A percentile compares a stretch with the other conserved stretches of the same genome.
These are phyloP conservation scores for Psococerastis gibbosa DNA, from an alignment of 2,888 invertebrate genomes.

Conservation along the genomic window DNA sequence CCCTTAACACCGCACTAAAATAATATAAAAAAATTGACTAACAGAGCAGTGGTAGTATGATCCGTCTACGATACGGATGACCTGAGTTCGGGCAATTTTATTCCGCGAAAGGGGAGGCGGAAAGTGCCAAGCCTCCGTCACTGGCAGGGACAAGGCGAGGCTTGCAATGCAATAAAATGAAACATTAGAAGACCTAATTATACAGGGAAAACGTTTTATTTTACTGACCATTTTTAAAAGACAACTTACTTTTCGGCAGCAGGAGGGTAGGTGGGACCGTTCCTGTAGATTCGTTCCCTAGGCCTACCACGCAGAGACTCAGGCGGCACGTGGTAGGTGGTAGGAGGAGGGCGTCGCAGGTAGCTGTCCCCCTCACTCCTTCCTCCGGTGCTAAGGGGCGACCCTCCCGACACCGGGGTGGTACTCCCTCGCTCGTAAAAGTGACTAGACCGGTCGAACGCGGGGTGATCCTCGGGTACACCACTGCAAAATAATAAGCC, in stretches of 20 bases:
- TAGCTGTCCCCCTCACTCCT: constrained; percentile 19
- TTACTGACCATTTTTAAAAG: too few relatives aligned
- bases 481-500: not conserved
- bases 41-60: too few relatives aligned
- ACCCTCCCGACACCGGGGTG: constrained; percentile 18
- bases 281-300: constrained; percentile 28
- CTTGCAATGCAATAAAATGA: too few relatives aligned
- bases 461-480: constrained; percentile 31
- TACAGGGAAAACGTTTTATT: too few relatives aligned
- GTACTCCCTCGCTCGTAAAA: constrained; percentile 30
- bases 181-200: too few relatives aligned
- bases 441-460: constrained; percentile 31
- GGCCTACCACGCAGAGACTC: constrained; percentile 26
- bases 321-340: constrained; percentile 19
- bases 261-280: constrained; percentile 27
- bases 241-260: constrained; percentile 24
- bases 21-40: too few relatives aligned
- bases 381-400: constrained; percentile 11
- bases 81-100: too few relatives aligned
- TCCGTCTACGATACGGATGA: too few relatives aligned
- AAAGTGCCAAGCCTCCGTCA: too few relatives aligned
- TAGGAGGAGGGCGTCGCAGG: constrained; percentile 21
- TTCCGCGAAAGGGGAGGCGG: too few relatives aligned
- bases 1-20: too few relatives aligned
- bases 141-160: too few relatives aligned